phyloP scores from a whole-genome alignment of 2,113 vertebrate species.

The Rhynchomys soricoides region DNA sequence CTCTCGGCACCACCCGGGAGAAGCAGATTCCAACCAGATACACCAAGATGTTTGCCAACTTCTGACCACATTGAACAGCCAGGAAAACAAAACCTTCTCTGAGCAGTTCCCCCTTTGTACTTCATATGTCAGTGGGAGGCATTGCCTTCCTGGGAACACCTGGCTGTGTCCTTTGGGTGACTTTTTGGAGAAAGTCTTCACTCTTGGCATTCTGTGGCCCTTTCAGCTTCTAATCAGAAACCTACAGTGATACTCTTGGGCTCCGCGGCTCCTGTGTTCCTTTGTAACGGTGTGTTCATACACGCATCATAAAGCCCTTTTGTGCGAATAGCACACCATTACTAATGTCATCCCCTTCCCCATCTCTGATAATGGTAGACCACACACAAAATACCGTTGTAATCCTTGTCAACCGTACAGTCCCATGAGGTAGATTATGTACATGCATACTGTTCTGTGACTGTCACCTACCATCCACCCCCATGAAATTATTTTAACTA shows the following conservation, averaged over 20 bases:
- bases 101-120: not conserved
- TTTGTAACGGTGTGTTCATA: not conserved
- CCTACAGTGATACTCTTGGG: fast-evolving
- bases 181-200: not conserved
- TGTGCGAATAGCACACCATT: not conserved
- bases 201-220: not conserved
- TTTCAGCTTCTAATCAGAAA: not conserved
- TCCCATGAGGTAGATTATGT: not conserved
- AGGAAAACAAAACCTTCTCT: not conserved
- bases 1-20: not conserved
- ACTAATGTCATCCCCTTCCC: fast-evolving
- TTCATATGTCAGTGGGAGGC: not conserved
- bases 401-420: not conserved
- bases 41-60: not conserved
- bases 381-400: not conserved
- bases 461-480: not conserved
- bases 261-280: not conserved
- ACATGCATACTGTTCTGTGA: fast-evolving
- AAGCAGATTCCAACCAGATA: not conserved
- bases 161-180: not conserved
- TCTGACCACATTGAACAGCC: not conserved
- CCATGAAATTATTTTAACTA: not conserved
- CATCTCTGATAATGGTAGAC: not conserved
- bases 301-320: not conserved
- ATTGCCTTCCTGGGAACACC: not conserved